Evolutionary conservation across 1,140 invertebrate genomes (phyloP).

Genomic region (Saccostrea cuccullata): DNA sequence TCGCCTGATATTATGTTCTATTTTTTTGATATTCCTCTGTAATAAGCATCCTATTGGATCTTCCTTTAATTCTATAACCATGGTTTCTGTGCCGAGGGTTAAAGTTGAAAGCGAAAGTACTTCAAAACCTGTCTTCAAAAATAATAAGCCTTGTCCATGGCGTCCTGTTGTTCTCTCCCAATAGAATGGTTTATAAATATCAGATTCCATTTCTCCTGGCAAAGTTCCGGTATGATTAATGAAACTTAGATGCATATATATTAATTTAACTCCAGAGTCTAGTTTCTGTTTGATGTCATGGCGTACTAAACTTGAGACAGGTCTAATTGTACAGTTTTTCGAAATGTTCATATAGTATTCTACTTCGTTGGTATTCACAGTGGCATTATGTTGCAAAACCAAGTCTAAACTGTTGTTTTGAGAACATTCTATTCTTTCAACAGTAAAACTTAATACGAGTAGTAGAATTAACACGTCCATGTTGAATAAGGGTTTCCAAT

Average conservation of each 20-base stretch:
- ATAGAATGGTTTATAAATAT: background rate
- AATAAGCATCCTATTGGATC: background rate
- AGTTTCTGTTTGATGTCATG: background rate
- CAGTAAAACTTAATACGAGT: background rate
- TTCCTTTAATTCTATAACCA: background rate
- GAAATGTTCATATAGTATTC: background rate
- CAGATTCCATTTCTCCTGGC: background rate
- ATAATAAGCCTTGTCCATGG: background rate
- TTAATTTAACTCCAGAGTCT: background rate
- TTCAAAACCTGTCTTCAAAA: background rate
- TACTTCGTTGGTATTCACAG: background rate
- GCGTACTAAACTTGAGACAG: background rate
- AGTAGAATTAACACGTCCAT: background rate
- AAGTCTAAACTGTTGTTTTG: background rate
- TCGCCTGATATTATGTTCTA: background rate
- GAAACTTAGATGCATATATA: background rate
- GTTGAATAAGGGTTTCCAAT: too few relatives aligned
- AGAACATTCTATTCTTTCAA: background rate
- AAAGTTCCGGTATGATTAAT: background rate
- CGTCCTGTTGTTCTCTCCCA: background rate
- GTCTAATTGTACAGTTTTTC: background rate
- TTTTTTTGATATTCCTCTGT: background rate
- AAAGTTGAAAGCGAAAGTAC: background rate
- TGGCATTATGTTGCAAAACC: background rate
- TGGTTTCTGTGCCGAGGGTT: background rate